Conservation (phyloP, 2,888 invertebrate genomes). For the Lypha dubia region DNA sequence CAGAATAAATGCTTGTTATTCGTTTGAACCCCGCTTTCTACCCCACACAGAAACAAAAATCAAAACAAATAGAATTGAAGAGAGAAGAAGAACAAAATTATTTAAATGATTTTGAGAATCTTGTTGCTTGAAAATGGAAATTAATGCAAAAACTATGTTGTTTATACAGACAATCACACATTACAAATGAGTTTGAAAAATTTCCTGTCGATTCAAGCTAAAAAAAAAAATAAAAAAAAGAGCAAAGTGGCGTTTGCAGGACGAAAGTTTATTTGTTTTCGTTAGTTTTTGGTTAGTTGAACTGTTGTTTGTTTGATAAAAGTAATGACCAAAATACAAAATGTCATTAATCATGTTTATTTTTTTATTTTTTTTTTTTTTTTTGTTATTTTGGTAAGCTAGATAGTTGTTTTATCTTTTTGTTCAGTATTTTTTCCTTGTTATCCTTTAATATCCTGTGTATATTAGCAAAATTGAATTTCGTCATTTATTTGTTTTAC, state of each 20-base stretch:
- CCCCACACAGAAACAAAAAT: background rate
- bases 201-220: constrained; percentile 51
- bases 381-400: no score
- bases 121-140: constrained; percentile 48
- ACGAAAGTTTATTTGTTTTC: constrained; percentile 54
- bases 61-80: background rate
- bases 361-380: no score
- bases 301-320: constrained; percentile 49
- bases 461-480: constrained; percentile 42
- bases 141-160: constrained; percentile 67
- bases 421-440: constrained; percentile 18
- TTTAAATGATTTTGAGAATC: constrained; percentile 49
- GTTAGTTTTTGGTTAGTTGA: constrained; percentile 54
- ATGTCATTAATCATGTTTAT: constrained; percentile 64
- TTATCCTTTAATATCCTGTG: constrained; percentile 48
- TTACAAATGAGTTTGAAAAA: constrained; percentile 64
- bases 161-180: constrained; percentile 58
- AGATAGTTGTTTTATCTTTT: constrained; percentile 19
- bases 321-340: constrained; percentile 62
- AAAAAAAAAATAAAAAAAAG: constrained; percentile 11
- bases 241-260: constrained; percentile 17
- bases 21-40: background rate
- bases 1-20: constrained; percentile 12
- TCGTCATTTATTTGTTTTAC: constrained; percentile 37
- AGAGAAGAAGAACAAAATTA: constrained; percentile 25